These are phyloP conservation scores for Agonopterix subpropinquella DNA, from an alignment of 2,888 invertebrate genomes.

Conservation along the genomic window DNA sequence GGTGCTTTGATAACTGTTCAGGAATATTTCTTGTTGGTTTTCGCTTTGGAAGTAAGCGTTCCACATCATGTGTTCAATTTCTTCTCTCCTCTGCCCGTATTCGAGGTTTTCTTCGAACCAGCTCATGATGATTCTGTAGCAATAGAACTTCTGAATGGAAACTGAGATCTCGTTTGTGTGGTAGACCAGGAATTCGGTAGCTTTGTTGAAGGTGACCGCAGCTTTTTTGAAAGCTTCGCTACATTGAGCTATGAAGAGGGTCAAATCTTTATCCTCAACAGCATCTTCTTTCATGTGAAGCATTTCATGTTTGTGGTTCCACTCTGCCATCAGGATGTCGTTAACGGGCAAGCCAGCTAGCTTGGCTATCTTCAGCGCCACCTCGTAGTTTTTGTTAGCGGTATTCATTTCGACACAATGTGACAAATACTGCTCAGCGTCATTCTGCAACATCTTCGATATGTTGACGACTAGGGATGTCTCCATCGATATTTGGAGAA, in stretches of 20 bases:
- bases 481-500: constrained; percentile 75
- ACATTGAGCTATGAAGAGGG: constrained; percentile 76
- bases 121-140: constrained; percentile 61
- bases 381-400: constrained; percentile 64
- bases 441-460: constrained; percentile 54
- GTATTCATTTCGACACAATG: constrained; percentile 74
- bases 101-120: constrained; percentile 64
- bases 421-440: constrained; percentile 60
- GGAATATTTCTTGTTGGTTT: constrained; percentile 33
- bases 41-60: constrained; percentile 52
- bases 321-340: constrained; percentile 71
- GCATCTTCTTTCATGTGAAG: constrained; percentile 38
- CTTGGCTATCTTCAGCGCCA: constrained; percentile 76
- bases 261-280: constrained; percentile 50
- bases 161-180: constrained; percentile 68
- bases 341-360: constrained; percentile 63
- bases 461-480: constrained; percentile 73
- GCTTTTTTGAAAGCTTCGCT: constrained; percentile 77
- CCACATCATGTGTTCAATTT: constrained; percentile 69
- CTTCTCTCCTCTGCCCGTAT: constrained; percentile 51
- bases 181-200: constrained; percentile 78
- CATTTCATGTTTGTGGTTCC: constrained; percentile 67
- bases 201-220: constrained; percentile 75
- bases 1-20: constrained; percentile 51
- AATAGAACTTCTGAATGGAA: constrained; percentile 66